Percentiles rank a stretch among this genome's conserved stretches.
Conservation (phyloP, 2,888 invertebrate genomes). For the Periphyllus acericola region DNA sequence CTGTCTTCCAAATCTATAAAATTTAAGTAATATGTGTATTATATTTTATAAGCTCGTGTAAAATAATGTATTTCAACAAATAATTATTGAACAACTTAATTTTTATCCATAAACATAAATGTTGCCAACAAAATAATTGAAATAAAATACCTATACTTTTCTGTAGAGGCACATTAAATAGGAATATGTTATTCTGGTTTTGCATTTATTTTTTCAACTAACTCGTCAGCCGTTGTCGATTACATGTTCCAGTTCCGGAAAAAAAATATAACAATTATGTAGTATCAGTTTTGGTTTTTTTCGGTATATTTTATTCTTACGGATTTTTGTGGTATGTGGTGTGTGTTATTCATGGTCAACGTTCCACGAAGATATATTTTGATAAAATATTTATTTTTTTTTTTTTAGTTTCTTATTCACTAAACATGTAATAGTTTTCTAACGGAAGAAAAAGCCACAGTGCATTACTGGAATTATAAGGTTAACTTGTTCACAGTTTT, state of each 20-base stretch:
- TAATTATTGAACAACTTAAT: too few species aligned
- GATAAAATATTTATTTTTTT: background rate
- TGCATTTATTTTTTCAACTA: constrained; percentile 12
- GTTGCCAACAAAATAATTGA: too few species aligned
- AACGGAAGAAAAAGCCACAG: constrained; percentile 33
- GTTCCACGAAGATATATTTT: constrained; percentile 8
- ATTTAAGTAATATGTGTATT: too few species aligned
- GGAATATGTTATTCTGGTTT: constrained; percentile 18
- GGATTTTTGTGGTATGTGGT: constrained; percentile 40
- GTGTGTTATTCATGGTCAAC: background rate
- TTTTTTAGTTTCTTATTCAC: background rate
- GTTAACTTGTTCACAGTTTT: background rate
- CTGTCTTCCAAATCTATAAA: too few species aligned
- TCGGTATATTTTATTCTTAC: background rate
- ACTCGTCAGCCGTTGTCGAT: constrained; percentile 9
- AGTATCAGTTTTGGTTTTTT: constrained; percentile 23
- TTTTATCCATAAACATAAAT: too few species aligned
- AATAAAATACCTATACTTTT: too few species aligned
- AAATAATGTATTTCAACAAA: too few species aligned
- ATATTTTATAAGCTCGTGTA: too few species aligned
- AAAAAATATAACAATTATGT: constrained; percentile 22
- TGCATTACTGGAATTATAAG: background rate
- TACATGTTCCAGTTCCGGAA: constrained; percentile 40
- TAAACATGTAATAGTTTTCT: constrained; percentile 18
- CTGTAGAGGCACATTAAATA: too few species aligned